Evolutionary conservation across 2,797 vertebrate genomes (phyloP).

Genomic region (Gadopsis bispinosus): DNA sequence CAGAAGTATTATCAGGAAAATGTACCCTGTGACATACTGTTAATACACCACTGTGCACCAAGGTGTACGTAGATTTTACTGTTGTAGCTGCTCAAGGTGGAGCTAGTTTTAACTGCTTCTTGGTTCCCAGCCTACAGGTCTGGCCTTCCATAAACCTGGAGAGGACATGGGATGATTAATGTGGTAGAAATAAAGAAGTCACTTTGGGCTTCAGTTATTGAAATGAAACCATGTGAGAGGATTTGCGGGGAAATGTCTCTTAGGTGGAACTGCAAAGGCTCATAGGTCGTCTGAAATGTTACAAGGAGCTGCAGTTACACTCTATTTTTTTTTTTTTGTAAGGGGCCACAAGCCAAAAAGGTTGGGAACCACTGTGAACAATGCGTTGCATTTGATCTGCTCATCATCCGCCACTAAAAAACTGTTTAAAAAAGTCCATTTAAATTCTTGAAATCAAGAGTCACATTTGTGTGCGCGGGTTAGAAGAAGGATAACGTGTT

Average conservation of each 20-base stretch:
- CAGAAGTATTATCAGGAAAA: not conserved
- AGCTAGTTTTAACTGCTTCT: too few species aligned
- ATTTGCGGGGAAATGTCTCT: not conserved
- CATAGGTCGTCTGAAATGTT: not conserved
- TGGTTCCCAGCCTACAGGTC: too few species aligned
- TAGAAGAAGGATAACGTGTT: not conserved
- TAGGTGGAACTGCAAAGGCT: not conserved
- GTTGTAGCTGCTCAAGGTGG: too few species aligned
- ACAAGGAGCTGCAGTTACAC: not conserved
- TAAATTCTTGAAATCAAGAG: not conserved
- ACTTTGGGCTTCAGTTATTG: not conserved
- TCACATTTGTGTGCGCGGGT: not conserved
- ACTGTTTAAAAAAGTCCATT: not conserved
- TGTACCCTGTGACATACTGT: not conserved
- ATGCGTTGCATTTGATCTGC: too few species aligned
- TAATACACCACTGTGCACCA: not conserved
- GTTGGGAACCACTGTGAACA: too few species aligned
- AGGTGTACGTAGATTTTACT: not conserved
- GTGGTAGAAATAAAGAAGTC: too few species aligned
- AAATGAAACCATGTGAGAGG: not conserved
- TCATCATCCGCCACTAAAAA: not conserved
- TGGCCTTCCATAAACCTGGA: too few species aligned
- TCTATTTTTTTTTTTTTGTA: not conserved
- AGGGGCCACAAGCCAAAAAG: too few species aligned
- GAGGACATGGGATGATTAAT: too few species aligned